Conservation (phyloP, 2,797 vertebrate genomes). For the Danio aesculapii region DNA sequence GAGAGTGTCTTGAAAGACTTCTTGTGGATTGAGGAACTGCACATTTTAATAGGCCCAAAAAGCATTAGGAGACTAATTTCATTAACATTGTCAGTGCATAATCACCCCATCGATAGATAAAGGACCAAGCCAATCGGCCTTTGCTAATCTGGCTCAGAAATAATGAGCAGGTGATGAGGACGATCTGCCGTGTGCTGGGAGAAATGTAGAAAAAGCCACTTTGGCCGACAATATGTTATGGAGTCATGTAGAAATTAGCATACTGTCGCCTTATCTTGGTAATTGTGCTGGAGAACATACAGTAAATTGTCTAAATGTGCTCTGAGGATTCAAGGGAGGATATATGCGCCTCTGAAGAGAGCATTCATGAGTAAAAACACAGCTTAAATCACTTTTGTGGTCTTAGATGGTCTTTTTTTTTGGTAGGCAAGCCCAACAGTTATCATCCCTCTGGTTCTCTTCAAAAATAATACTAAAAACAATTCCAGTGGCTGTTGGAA, state of each 20-base stretch:
- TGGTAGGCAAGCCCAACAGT: background rate
- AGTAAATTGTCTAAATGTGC: constrained; percentile 21
- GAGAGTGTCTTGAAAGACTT: constrained; percentile 54
- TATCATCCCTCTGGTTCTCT: background rate
- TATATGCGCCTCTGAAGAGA: constrained; percentile 10
- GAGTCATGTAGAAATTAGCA: constrained; percentile 10
- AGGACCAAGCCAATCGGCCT: constrained; percentile 49
- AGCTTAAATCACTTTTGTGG: background rate
- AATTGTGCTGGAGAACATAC: constrained; percentile 12
- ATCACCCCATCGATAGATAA: constrained; percentile 55
- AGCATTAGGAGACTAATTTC: constrained; percentile 76
- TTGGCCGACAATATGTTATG: constrained; percentile 7
- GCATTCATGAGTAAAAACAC: background rate
- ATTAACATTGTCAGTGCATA: constrained; percentile 69
- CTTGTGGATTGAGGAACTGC: constrained; percentile 53
- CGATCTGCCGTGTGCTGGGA: constrained; percentile 17
- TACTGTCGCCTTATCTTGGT: background rate
- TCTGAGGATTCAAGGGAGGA: background rate
- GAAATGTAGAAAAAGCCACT: constrained; percentile 27
- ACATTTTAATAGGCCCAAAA: constrained; percentile 71
- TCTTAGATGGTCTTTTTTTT: background rate
- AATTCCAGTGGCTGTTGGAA: background rate
- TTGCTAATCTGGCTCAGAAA: constrained; percentile 58
- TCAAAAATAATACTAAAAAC: no score
- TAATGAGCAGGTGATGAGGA: constrained; percentile 56